phyloP scores from a whole-genome alignment of 2,888 invertebrate genomes.

The Apotomis betuletana region DNA sequence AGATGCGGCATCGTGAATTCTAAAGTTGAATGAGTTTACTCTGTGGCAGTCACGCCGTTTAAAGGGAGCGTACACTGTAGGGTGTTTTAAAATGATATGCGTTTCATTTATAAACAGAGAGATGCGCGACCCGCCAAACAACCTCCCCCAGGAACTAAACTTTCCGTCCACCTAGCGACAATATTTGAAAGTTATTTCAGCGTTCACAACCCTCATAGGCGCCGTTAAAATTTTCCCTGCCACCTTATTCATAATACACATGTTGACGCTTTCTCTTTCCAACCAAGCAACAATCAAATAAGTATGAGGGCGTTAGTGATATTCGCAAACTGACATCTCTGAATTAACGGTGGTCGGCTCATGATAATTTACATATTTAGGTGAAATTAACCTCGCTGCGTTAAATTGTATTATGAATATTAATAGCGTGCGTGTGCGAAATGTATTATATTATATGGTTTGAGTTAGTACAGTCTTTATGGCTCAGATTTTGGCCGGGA shows the following conservation, averaged over 20 bases:
- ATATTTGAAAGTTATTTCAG: constrained; percentile 84
- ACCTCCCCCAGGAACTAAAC: constrained; percentile 79
- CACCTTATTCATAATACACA: constrained; percentile 82
- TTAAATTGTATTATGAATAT: constrained; percentile 84
- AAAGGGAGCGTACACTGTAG: constrained; percentile 59
- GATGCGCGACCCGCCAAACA: constrained; percentile 74
- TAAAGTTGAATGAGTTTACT: constrained; percentile 26
- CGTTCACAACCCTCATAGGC: constrained; percentile 84
- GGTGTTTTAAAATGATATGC: constrained; percentile 75
- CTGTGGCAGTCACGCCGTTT: constrained; percentile 48
- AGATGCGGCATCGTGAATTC: constrained; percentile 40
- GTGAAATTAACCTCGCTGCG: constrained; percentile 83
- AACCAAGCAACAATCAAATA: constrained; percentile 44
- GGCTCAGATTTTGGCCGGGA: constrained; percentile 66
- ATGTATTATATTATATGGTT: constrained; percentile 70
- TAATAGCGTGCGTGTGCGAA: constrained; percentile 73
- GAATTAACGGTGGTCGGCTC: constrained; percentile 83
- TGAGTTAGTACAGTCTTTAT: constrained; percentile 65
- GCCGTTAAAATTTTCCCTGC: constrained; percentile 83
- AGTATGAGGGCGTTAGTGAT: constrained; percentile 63
- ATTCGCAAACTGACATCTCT: constrained; percentile 80
- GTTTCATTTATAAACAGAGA: constrained; percentile 81
- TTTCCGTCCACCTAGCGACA: constrained; percentile 84
- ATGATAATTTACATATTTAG: constrained; percentile 85
- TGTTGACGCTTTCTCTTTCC: constrained; percentile 58